Percentiles rank a stretch among this genome's conserved stretches.
phyloP scores from a whole-genome alignment of 2,797 vertebrate genomes.

The Sebastes steindachneri region DNA sequence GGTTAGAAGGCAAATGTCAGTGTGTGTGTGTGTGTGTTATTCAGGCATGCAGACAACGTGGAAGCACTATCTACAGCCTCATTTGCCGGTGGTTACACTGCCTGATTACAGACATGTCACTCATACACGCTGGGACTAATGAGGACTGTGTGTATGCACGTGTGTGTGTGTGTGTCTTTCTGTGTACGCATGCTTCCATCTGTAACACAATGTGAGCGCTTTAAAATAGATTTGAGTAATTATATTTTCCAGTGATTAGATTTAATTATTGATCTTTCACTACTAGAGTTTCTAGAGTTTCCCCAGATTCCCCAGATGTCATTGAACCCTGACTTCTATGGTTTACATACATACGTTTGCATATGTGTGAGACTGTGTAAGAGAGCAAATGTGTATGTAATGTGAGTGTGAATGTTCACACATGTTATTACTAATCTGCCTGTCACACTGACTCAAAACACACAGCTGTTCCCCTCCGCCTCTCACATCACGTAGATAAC shows the following conservation, averaged over 20 bases:
- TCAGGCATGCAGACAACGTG: slow-evolving; percentile 10
- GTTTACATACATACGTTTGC: not conserved
- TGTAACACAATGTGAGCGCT: not conserved
- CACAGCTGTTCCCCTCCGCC: not conserved
- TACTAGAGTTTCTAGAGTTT: not conserved
- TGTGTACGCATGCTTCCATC: not conserved
- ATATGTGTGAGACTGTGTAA: not conserved
- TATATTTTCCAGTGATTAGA: not conserved
- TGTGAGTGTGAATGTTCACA: not conserved
- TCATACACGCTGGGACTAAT: slow-evolving; percentile 5
- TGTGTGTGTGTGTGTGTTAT: not conserved
- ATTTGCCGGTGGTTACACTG: slow-evolving; percentile 22
- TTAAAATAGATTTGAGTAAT: not conserved
- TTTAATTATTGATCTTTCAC: not conserved
- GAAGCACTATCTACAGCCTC: slow-evolving; percentile 6
- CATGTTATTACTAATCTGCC: not conserved
- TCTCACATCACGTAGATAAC: not conserved
- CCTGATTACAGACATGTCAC: slow-evolving; percentile 33
- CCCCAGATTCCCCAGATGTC: not conserved
- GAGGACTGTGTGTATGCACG: not conserved
- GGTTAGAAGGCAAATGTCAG: slow-evolving; percentile 1
- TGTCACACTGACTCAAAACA: slow-evolving; percentile 1
- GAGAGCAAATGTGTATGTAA: not conserved
- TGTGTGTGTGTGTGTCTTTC: not conserved
- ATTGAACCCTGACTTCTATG: not conserved